Percentiles rank a stretch among this genome's conserved stretches.
Conservation (phyloP, 1,140 invertebrate genomes). For the Cepaea nemoralis region DNA sequence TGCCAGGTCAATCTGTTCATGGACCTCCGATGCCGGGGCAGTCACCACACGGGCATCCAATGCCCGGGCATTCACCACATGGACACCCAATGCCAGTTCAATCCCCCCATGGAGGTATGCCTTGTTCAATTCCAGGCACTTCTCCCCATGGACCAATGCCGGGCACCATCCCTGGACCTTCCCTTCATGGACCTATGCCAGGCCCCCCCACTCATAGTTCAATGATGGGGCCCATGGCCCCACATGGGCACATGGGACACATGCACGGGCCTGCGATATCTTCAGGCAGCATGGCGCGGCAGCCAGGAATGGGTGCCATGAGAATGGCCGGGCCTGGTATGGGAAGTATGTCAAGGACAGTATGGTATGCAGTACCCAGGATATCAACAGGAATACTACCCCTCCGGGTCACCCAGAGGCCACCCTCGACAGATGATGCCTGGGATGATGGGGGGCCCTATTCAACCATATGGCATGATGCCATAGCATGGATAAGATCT, state of each 20-base stretch:
- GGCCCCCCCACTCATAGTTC: slow-evolving; percentile 20
- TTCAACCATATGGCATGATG: slow-evolving; percentile 36
- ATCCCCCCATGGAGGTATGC: slow-evolving; percentile 17
- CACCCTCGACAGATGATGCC: slow-evolving; percentile 33
- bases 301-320: slow-evolving; percentile 25
- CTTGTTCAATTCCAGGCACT: slow-evolving; percentile 8
- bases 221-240: slow-evolving; percentile 16
- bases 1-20: too few relatives aligned
- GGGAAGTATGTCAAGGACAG: slow-evolving; percentile 28
- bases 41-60: neutral
- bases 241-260: slow-evolving; percentile 11
- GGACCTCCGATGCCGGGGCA: neutral
- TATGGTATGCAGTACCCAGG: slow-evolving; percentile 35
- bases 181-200: slow-evolving; percentile 26
- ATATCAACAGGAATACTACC: slow-evolving; percentile 37
- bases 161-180: slow-evolving; percentile 19
- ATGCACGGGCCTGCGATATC: slow-evolving; percentile 31
- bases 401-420: slow-evolving; percentile 9
- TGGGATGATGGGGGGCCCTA: slow-evolving; percentile 28
- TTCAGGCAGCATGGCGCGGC: slow-evolving; percentile 11
- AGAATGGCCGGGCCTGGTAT: slow-evolving; percentile 31
- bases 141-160: slow-evolving; percentile 28
- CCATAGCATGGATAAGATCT: too few relatives aligned
- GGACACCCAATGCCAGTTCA: neutral
- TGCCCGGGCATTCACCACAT: slow-evolving; percentile 1